A percentile compares a stretch with the other conserved stretches of the same genome.
These are phyloP conservation scores for Oreochromis grahami DNA, from an alignment of 2,797 vertebrate species.

Conservation along the genomic window DNA sequence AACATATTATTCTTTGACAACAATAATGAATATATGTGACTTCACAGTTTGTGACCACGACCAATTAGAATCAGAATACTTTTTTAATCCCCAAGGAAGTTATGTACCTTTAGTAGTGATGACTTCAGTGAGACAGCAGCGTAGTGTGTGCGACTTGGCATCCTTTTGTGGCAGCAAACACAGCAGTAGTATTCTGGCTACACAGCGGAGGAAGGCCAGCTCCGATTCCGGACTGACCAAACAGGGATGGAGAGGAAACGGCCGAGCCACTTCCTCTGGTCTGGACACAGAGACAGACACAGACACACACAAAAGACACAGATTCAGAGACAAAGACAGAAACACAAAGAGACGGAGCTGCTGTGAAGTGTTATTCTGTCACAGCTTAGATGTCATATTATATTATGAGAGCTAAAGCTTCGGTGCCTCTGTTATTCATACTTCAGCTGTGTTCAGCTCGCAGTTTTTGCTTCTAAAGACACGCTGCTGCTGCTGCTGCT, in stretches of 20 bases:
- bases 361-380: not conserved
- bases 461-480: not conserved
- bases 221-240: slow-evolving; percentile 87
- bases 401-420: not conserved
- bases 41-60: not conserved
- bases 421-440: not conserved
- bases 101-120: slow-evolving; percentile 79
- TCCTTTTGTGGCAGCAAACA: slow-evolving; percentile 92
- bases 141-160: slow-evolving; percentile 87
- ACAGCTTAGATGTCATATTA: not conserved
- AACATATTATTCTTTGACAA: not conserved
- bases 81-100: not conserved
- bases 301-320: not conserved
- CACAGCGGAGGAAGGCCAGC: slow-evolving; percentile 89
- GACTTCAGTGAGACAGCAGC: slow-evolving; percentile 93
- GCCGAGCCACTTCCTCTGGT: slow-evolving; percentile 86
- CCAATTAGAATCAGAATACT: not conserved
- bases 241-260: slow-evolving; percentile 89
- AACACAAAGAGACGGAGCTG: not conserved
- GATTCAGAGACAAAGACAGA: not conserved
- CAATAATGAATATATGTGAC: not conserved
- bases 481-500: not conserved
- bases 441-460: not conserved
- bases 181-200: slow-evolving; percentile 88
- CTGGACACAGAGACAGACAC: slow-evolving; percentile 54